Evolutionary conservation across 2,888 invertebrate species (phyloP).

Genomic region (Tribolium freemani): DNA sequence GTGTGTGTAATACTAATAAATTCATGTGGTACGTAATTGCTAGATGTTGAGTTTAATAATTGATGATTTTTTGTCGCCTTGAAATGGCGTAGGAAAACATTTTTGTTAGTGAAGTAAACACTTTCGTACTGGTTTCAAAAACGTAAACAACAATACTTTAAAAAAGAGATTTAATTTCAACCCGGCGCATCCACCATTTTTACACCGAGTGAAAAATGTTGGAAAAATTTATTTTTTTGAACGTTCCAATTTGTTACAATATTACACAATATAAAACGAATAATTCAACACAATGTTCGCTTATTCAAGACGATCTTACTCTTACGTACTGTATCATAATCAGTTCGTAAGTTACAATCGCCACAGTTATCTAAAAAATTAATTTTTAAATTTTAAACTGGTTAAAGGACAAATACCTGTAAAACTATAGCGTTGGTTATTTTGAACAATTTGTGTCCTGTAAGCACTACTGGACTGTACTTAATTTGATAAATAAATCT

Average conservation of each 20-base stretch:
- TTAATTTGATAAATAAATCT: slow-evolving; percentile 72
- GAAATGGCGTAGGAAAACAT: neutral
- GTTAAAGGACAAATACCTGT: slow-evolving; percentile 66
- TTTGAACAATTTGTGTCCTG: slow-evolving; percentile 72
- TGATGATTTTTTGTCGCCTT: neutral
- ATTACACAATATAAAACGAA: neutral
- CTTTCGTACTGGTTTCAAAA: neutral
- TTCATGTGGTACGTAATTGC: neutral
- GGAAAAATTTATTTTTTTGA: too few species aligned
- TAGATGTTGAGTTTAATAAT: neutral
- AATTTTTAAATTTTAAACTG: neutral
- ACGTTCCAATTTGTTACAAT: too few species aligned
- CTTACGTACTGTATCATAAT: slow-evolving; percentile 67
- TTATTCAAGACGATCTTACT: neutral
- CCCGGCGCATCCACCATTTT: slow-evolving; percentile 2
- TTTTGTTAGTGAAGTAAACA: neutral
- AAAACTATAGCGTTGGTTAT: slow-evolving; percentile 71
- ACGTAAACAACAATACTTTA: neutral
- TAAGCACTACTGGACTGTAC: slow-evolving; percentile 70
- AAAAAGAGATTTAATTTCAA: too few species aligned
- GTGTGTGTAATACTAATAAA: neutral
- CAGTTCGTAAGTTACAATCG: slow-evolving; percentile 76
- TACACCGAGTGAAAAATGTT: neutral
- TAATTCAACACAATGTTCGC: neutral
- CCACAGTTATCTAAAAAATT: slow-evolving; percentile 72